These are phyloP conservation scores for Hirundo rustica DNA, from an alignment of 2,797 vertebrate species.

Conservation along the genomic window DNA sequence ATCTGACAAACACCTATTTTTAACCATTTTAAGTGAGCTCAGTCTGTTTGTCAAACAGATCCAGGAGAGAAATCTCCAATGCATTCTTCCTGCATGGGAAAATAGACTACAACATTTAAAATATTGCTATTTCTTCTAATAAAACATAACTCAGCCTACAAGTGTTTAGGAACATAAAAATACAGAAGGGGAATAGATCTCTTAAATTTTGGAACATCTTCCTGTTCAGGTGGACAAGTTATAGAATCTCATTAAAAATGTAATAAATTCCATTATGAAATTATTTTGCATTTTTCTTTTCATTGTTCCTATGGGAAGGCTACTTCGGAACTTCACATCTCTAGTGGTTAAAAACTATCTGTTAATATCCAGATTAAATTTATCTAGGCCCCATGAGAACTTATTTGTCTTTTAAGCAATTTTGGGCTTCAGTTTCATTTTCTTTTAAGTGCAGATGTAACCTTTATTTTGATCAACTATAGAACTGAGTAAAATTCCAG, in stretches of 20 bases:
- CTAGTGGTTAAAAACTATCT: neutral
- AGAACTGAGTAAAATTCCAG: neutral
- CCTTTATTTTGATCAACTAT: neutral
- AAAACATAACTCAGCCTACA: neutral
- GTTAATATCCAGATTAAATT: slow-evolving; percentile 44
- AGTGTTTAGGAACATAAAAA: neutral
- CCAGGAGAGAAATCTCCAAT: neutral
- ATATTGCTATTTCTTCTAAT: neutral
- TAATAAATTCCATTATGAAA: slow-evolving; percentile 32
- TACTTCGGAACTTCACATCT: slow-evolving; percentile 3
- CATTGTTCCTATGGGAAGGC: neutral
- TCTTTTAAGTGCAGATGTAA: neutral
- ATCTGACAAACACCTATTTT: slow-evolving; percentile 1
- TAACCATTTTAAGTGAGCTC: neutral
- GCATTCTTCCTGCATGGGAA: neutral
- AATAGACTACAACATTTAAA: neutral
- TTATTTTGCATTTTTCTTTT: slow-evolving; percentile 24
- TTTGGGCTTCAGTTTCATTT: neutral
- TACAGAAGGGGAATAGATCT: neutral
- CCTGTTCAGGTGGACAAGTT: slow-evolving; percentile 19
- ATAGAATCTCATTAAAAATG: slow-evolving; percentile 49
- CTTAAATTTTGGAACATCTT: neutral
- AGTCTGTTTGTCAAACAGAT: neutral
- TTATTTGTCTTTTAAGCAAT: slow-evolving; percentile 32
- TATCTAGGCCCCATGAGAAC: neutral